Base-by-base conservation (phyloP, 2,113 vertebrate genomes). In the Cairina moschata region DNA sequence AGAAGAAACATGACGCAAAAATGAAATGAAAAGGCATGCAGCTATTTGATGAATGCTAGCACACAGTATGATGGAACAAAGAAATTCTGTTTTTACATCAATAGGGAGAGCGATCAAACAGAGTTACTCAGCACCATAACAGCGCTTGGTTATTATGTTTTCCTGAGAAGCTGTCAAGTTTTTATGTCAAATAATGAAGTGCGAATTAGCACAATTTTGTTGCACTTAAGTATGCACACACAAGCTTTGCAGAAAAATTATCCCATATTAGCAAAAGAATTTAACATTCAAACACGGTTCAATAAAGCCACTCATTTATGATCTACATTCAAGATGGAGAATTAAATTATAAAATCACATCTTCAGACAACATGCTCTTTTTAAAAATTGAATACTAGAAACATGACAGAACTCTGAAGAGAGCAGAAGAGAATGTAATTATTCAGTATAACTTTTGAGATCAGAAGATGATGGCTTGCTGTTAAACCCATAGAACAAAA, bases 31-130 rank as follows among this genome's bases (percentile, higher is more conserved):
- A 90, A 72, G 69, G 58, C 58, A 76, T 7, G 54, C 23, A 40
- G 58, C 69, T 93, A 84, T 65, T 84, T 36, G 46, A 94, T 79
- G 76, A 97, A 95, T 95, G 54, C 74, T 82, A 62, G 80, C 40
- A 92, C 80, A 76, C 48, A 84, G 38, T 52, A 60, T 10, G 28
- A 77, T 5, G 6, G 68, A 93, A 97, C 44, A 96, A 94, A 94
- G 80, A 91, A 94, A 96, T 93, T 50, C 69, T 77, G 32, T 13
- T 91, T 96, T 91, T 75, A 93, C 94, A 91, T 62, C 80, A 94
- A 79, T 36, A 95, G 56, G 59, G 65, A 88, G 80, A 92, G 68
- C 11, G 26, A 93, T 88, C 69, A 90, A 96, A 84, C 38, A 79
- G 68, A 60, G 25, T 78, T 26, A 32, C 79, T 78, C n/a, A 84